These are phyloP conservation scores for Camptogramma bilineatum DNA, from an alignment of 2,888 invertebrate species.

Conservation along the genomic window DNA sequence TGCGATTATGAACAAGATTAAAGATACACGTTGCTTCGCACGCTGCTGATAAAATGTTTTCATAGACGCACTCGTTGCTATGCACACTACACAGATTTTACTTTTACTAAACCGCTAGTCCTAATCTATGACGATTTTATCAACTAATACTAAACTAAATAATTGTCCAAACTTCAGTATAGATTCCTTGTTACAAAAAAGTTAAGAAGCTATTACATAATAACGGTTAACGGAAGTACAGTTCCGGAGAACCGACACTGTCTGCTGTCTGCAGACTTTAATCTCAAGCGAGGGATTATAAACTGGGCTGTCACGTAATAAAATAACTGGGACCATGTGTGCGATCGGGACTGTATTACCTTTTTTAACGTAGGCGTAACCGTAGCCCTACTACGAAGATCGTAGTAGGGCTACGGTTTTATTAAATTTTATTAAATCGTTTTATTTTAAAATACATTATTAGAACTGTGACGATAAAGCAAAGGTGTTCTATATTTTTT, in stretches of 20 bases:
- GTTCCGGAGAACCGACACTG: slow-evolving; percentile 15
- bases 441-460: neutral
- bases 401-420: no score
- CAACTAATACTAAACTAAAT: neutral
- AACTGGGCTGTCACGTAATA: neutral
- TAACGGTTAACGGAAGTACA: slow-evolving; percentile 19
- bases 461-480: neutral
- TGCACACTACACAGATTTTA: no score
- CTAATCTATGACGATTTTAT: neutral
- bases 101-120: no score
- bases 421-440: no score
- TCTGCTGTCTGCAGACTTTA: neutral
- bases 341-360: neutral
- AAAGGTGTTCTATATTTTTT: neutral
- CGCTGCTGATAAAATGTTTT: no score
- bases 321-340: slow-evolving; percentile 5
- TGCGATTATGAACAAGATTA: no score
- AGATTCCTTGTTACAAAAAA: neutral
- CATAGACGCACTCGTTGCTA: no score
- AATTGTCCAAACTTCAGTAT: neutral
- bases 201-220: slow-evolving; percentile 7
- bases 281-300: slow-evolving; percentile 4
- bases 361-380: no score
- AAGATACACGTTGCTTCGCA: no score
- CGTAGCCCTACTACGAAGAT: no score